phyloP scores from a whole-genome alignment of 1,140 invertebrate genomes.

The Chironomus tepperi region DNA sequence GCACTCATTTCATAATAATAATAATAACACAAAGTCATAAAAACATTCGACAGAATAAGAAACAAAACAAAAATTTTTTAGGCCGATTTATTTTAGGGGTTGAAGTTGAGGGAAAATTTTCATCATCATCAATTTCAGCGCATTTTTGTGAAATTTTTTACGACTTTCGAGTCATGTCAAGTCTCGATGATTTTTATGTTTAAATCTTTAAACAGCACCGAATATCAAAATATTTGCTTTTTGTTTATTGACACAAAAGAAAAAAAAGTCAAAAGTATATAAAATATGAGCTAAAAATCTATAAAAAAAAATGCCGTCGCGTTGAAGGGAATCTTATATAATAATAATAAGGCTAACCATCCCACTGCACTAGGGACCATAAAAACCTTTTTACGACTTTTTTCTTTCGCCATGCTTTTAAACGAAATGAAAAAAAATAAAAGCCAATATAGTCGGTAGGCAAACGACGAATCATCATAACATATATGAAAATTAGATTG shows the following conservation, averaged over 20 bases:
- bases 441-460: not conserved
- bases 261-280: too few relatives aligned
- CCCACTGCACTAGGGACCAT: not conserved
- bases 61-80: not conserved
- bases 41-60: not conserved
- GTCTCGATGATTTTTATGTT: too few relatives aligned
- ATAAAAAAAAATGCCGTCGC: too few relatives aligned
- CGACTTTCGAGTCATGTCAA: too few relatives aligned
- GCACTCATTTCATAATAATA: conserved; percentile 11
- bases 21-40: not conserved
- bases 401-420: conserved; percentile 3
- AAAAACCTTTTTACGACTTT: conserved; percentile 19
- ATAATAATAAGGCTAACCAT: conserved; percentile 16
- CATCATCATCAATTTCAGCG: not conserved
- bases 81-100: not conserved
- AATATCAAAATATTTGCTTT: too few relatives aligned
- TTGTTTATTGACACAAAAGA: too few relatives aligned
- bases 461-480: not conserved
- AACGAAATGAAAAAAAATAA: not conserved
- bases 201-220: too few relatives aligned
- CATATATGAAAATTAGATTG: conserved; percentile 22
- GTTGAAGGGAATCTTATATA: not conserved
- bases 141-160: too few relatives aligned
- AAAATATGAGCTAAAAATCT: too few relatives aligned
- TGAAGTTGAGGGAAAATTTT: not conserved